Conservation (phyloP, 2,888 invertebrate genomes). For the Eilema sororculum region DNA sequence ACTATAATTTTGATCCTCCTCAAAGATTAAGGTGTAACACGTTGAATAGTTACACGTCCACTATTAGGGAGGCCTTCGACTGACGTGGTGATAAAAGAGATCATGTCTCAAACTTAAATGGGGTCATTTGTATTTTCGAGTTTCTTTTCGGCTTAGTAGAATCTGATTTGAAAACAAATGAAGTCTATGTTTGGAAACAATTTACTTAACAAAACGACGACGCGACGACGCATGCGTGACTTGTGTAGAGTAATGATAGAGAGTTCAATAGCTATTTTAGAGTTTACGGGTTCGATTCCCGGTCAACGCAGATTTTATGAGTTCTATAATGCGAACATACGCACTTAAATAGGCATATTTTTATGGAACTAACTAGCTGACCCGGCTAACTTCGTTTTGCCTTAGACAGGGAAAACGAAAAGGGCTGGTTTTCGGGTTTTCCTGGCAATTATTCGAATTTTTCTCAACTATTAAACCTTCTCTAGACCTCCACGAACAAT, state of each 20-base stretch:
- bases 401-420: too few species aligned
- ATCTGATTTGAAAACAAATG: not conserved
- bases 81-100: constrained; percentile 6
- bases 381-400: too few species aligned
- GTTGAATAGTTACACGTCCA: constrained; percentile 23
- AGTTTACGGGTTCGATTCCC: not conserved
- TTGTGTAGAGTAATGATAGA: not conserved
- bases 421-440: too few species aligned
- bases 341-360: too few species aligned
- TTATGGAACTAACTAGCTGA: too few species aligned
- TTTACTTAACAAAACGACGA: too few species aligned
- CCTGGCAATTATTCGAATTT: too few species aligned
- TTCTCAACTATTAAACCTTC: too few species aligned
- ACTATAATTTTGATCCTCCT: not conserved
- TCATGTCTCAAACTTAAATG: constrained; percentile 17
- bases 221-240: too few species aligned
- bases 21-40: constrained; percentile 11
- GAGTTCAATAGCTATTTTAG: not conserved
- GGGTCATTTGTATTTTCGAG: constrained; percentile 9
- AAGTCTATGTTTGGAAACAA: not conserved
- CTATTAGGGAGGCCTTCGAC: constrained; percentile 8
- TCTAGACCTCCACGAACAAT: too few species aligned
- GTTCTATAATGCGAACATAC: too few species aligned
- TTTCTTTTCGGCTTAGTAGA: constrained; percentile 3
- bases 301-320: not conserved